These are phyloP conservation scores for Netta rufina DNA, from an alignment of 2,797 vertebrate genomes.

Conservation along the genomic window DNA sequence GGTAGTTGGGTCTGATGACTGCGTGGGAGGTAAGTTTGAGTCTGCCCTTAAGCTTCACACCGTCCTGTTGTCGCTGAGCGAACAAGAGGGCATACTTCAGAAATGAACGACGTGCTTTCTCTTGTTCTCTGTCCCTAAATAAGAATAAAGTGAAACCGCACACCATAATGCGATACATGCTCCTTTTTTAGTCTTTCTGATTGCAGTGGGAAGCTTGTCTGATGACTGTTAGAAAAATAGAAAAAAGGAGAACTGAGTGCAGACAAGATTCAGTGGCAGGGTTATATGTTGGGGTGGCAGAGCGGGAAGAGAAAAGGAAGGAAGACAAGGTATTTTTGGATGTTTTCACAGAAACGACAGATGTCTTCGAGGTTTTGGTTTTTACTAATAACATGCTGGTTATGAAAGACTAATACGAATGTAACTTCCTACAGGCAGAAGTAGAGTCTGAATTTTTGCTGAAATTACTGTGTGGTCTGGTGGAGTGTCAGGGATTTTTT, in stretches of 20 bases:
- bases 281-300: not conserved
- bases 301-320: not conserved
- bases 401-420: not conserved
- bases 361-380: constrained; percentile 17
- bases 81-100: not conserved
- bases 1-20: not conserved
- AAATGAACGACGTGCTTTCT: not conserved
- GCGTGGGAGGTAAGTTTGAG: not conserved
- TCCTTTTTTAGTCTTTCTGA: not conserved
- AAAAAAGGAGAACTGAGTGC: fast-evolving
- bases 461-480: not conserved
- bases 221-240: not conserved
- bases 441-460: not conserved
- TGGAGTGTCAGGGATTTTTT: not conserved
- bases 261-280: not conserved
- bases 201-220: not conserved
- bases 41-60: not conserved
- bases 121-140: not conserved
- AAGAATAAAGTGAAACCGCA: not conserved
- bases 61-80: not conserved
- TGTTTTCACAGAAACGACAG: not conserved
- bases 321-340: not conserved
- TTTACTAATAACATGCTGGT: not conserved
- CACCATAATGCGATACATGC: not conserved
- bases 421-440: not conserved